These are phyloP conservation scores for Lepidotrigona ventralis DNA, from an alignment of 1,140 invertebrate species.

Conservation along the genomic window DNA sequence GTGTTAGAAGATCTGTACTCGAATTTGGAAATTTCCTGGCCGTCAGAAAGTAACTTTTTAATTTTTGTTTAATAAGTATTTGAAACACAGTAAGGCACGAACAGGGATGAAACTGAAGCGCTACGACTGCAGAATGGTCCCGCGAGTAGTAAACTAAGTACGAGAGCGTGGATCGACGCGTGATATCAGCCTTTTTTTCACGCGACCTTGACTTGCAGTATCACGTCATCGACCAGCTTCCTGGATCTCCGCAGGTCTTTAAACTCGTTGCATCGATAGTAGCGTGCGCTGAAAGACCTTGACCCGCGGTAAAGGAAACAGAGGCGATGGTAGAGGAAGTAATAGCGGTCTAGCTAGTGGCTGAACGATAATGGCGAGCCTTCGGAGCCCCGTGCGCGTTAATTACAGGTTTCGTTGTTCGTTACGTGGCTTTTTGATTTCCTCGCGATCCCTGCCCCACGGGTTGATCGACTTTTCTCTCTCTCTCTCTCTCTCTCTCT, in stretches of 20 bases:
- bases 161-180: neutral
- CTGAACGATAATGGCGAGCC: conserved; percentile 43
- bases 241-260: conserved; percentile 47
- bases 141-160: conserved; percentile 14
- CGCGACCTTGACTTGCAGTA: conserved; percentile 45
- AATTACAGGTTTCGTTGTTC: conserved; percentile 38
- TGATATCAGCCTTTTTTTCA: conserved; percentile 25
- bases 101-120: neutral
- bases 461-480: conserved; percentile 37
- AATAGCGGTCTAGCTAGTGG: conserved; percentile 45
- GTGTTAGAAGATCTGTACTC: too few species aligned
- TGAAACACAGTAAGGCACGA: neutral
- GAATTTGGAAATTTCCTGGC: neutral
- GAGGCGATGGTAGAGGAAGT: conserved; percentile 47
- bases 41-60: neutral
- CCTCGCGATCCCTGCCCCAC: conserved; percentile 6
- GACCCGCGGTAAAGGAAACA: conserved; percentile 52
- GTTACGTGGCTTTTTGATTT: conserved; percentile 45
- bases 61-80: too few species aligned
- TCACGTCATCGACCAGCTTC: conserved; percentile 46
- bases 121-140: neutral
- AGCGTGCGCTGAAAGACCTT: conserved; percentile 45
- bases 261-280: conserved; percentile 51
- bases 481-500: too few species aligned
- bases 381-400: conserved; percentile 34